Conservation (phyloP, 2,888 invertebrate genomes). For the Ctena decussata region DNA sequence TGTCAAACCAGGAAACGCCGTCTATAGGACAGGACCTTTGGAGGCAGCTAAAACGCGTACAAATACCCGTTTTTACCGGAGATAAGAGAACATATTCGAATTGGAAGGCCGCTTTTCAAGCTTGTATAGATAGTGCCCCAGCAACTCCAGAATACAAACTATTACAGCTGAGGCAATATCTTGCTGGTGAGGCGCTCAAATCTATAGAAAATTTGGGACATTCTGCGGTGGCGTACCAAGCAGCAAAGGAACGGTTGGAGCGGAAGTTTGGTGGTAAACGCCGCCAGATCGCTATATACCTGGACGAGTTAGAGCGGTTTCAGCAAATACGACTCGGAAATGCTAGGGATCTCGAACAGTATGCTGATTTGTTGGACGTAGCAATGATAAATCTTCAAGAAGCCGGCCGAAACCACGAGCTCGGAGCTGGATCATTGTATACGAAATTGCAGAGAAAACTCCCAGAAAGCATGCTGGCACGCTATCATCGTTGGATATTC, state of each 20-base stretch:
- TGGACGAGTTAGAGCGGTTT: conserved; percentile 33
- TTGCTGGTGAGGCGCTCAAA: conserved; percentile 37
- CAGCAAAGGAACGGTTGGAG: conserved; percentile 37
- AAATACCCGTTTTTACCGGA: too few species aligned
- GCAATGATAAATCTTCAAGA: conserved; percentile 43
- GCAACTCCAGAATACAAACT: conserved; percentile 33
- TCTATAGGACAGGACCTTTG: conserved; percentile 24
- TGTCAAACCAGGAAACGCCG: background rate
- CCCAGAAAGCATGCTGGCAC: conserved; percentile 24
- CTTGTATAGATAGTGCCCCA: too few species aligned
- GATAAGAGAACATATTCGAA: conserved; percentile 38
- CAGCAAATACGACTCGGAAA: conserved; percentile 17
- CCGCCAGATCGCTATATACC: conserved; percentile 5
- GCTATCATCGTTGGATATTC: conserved; percentile 27
- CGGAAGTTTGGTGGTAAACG: conserved; percentile 37
- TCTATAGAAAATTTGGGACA: conserved; percentile 39
- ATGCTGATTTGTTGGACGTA: conserved; percentile 42
- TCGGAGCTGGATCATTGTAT: conserved; percentile 30
- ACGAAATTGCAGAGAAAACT: conserved; percentile 31
- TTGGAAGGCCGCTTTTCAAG: conserved; percentile 42
- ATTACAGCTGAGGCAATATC: conserved; percentile 52
- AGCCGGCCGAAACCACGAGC: conserved; percentile 15
- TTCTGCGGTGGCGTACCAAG: conserved; percentile 31
- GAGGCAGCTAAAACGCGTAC: too few species aligned
- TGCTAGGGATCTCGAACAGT: conserved; percentile 30